phyloP scores from a whole-genome alignment of 2,113 vertebrate species.

The Spheniscus mendiculus region DNA sequence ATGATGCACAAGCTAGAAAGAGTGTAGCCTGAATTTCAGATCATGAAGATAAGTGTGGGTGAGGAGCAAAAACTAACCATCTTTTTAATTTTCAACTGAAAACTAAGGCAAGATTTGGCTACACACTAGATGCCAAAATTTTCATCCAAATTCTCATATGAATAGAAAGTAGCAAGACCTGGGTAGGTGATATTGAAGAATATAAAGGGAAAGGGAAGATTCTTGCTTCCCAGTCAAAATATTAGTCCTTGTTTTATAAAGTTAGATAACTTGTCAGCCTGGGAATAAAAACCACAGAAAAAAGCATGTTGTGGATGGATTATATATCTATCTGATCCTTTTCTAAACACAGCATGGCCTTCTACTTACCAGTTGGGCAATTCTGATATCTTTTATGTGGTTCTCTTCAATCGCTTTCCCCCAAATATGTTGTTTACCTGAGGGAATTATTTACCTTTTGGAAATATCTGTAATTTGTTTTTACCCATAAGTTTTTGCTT shows the following conservation, averaged over 20 bases:
- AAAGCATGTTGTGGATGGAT: background rate
- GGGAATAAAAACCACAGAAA: background rate
- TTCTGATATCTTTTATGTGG: background rate
- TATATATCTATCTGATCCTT: background rate
- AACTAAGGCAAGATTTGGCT: background rate
- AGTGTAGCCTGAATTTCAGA: background rate
- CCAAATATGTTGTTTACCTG: background rate
- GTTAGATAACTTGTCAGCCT: background rate
- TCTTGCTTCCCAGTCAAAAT: background rate
- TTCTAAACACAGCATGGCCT: background rate
- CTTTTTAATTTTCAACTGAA: background rate
- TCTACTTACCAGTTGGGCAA: background rate
- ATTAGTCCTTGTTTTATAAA: background rate
- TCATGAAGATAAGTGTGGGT: background rate
- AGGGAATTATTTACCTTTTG: background rate
- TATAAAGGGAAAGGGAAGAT: background rate
- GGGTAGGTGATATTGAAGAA: background rate
- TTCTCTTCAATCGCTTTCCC: background rate
- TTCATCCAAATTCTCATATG: background rate
- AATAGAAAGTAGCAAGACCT: background rate
- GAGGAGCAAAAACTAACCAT: background rate
- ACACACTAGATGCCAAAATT: background rate
- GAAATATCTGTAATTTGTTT: background rate
- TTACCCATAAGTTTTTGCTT: background rate
- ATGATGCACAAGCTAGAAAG: background rate